Base-by-base conservation (phyloP, 2,113 vertebrate species). In the Pao palembangensis region DNA sequence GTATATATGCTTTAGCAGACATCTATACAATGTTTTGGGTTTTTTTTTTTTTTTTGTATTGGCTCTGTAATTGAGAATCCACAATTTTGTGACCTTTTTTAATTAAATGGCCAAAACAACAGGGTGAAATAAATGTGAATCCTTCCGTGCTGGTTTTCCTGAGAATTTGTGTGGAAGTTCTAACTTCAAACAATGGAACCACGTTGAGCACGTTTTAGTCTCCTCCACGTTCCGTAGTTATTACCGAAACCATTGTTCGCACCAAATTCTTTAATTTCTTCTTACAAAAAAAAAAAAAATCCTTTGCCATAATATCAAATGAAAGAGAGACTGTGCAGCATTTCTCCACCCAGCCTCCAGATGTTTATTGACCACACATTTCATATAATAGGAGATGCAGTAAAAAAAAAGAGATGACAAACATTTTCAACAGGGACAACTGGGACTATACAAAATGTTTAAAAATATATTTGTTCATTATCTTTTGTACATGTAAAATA, bases 381-480 rank as follows among this genome's bases (percentile, higher is more conserved):
- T 88, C 80, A 88, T 88, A 55, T 56, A 48, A 55, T 48, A 61
- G 58, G 58, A 85, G 64, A 61, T 17, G 31, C 31, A 41, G 61
- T 55, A 68, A 75, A 79, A 71, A 79, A 71, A 10, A 38, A 38
- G 5, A 34, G 23, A 51, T 1, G 1, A 76, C 18, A 79, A 73
- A 67, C 67, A 15, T 67, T 67, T 52, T 48, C 48, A 73, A 70
- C 64, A 59, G 58, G 18, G 43, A 51, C 48, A 57, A 79, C 25
- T 49, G 19, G 63, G 57, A 81, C 17, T 85, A 73, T 85, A 90
- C 88, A 91, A 85, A 79, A 85, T 38, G 47, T 38, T 44, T 73
- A 89, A 83, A 80, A 86, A 88, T 79, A 87, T 86, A 89, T 88
- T 14, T 89, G 89, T 87, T 89, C 89, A 90, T 91, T 82, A 89